Evolutionary conservation across 2,113 vertebrate genomes (phyloP).

Genomic region (Terrapene triunguis): DNA sequence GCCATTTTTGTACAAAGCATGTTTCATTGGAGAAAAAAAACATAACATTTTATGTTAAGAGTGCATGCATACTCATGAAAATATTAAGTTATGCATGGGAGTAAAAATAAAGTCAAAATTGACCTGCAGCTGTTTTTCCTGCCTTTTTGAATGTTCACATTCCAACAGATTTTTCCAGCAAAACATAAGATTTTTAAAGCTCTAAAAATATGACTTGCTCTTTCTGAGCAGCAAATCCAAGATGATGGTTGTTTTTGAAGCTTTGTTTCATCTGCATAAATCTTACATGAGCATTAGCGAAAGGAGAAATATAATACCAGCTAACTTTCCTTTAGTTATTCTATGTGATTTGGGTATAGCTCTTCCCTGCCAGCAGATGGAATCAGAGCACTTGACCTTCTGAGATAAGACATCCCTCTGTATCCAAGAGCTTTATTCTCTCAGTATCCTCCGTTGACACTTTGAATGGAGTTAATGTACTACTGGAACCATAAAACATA

Average conservation of each 20-base stretch:
- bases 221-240: neutral
- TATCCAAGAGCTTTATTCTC: neutral
- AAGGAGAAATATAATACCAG: neutral
- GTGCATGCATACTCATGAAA: neutral
- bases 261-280: neutral
- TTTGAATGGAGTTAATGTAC: neutral
- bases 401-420: neutral
- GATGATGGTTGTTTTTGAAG: neutral
- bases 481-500: neutral
- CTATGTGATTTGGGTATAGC: neutral
- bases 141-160: neutral
- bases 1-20: neutral
- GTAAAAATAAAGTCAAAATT: neutral
- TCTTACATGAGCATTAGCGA: neutral
- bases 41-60: neutral
- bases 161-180: neutral
- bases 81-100: neutral
- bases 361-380: neutral
- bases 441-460: neutral
- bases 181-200: neutral
- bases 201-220: neutral
- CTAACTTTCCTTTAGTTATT: neutral
- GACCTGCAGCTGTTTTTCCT: neutral
- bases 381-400: neutral
- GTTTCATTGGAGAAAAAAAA: neutral